A percentile compares a stretch with the other conserved stretches of the same genome.
phyloP scores from a whole-genome alignment of 1,140 invertebrate genomes.

The Heliconius congener region DNA sequence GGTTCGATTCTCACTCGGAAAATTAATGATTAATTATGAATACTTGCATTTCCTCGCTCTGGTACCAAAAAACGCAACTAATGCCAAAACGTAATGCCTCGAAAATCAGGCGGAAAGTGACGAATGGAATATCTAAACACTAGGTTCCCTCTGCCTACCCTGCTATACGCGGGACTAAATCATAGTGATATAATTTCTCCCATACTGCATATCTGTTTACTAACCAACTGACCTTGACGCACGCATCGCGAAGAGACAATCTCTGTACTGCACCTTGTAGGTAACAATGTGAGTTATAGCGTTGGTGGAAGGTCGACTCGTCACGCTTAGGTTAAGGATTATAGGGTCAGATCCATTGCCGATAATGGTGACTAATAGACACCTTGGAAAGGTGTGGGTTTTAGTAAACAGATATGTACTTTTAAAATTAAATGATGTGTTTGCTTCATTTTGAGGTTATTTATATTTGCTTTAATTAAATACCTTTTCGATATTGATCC shows the following conservation, averaged over 20 bases:
- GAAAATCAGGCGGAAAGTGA: too few relatives aligned
- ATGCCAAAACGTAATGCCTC: too few relatives aligned
- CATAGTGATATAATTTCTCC: not conserved
- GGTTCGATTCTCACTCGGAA: too few relatives aligned
- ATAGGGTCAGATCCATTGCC: constrained; percentile 44
- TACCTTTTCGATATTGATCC: too few relatives aligned
- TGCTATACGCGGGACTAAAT: too few relatives aligned
- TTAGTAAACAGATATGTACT: not conserved
- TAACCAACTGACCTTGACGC: constrained; percentile 53
- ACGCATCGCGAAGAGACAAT: constrained; percentile 74
- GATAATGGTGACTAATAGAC: constrained; percentile 24
- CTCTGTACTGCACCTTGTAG: constrained; percentile 70
- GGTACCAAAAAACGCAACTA: too few relatives aligned
- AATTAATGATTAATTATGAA: too few relatives aligned
- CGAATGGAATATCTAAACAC: too few relatives aligned
- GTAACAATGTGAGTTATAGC: constrained; percentile 70
- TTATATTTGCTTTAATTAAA: too few relatives aligned
- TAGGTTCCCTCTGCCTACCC: too few relatives aligned
- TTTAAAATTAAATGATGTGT: not conserved
- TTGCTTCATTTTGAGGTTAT: not conserved
- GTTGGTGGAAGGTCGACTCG: constrained; percentile 74
- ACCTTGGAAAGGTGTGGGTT: constrained; percentile 18
- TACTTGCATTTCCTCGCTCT: too few relatives aligned
- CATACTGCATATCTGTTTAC: not conserved
- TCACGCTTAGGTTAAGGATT: constrained; percentile 78